Evolutionary conservation across 2,113 vertebrate genomes (phyloP), one percentile per base, ranked within the genome.

Genomic region (Bagarius yarrelli): DNA sequence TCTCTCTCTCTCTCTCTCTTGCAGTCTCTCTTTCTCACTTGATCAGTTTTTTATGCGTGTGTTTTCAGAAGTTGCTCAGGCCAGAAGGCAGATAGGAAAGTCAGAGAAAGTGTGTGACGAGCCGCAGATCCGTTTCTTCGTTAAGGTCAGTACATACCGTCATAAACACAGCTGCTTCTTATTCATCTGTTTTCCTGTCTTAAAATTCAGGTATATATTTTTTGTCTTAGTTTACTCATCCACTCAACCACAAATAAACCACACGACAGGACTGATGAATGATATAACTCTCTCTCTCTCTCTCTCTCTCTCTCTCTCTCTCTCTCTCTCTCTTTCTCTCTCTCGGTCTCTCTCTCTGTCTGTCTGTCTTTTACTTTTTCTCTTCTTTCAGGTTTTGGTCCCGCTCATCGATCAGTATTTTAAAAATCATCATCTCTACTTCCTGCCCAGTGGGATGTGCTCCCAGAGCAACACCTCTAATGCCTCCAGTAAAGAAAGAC

Each of bases 361-460:
- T 34, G 15, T 15, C 44, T 53, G 13, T 30, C 47, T 21, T 1
- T 36, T 9, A 40, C 47, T 73, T 57, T n/a, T 74, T 44, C 55
- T n/a, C n/a, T 27, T 78, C 81, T 5, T 89, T 83, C 91, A 99
- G 97, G 95, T 98, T 60, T 91, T 96, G 36, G 92, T 98, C 72
- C 97, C 97, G 87, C 91, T 98, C 87, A 92, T 97, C 85, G 96
- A 98, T 87, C 95, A 98, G 25, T 98, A 96, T 89, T 92, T 97
- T 91, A 96, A 95, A 93, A 95, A 94, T 85, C 96, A 98, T 81
- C 90, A 89, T 40, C 88, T 93, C 40, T 98, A 98, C 92, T 98
- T 97, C 90, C 87, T 97, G 80, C 95, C 95, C 63, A 90, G 91
- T 73, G 93, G 94, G 66, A 91, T 91, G 61, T 89, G 91, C 74